Base-by-base conservation (phyloP, 2,113 vertebrate species). In the Prunella fulvescens region DNA sequence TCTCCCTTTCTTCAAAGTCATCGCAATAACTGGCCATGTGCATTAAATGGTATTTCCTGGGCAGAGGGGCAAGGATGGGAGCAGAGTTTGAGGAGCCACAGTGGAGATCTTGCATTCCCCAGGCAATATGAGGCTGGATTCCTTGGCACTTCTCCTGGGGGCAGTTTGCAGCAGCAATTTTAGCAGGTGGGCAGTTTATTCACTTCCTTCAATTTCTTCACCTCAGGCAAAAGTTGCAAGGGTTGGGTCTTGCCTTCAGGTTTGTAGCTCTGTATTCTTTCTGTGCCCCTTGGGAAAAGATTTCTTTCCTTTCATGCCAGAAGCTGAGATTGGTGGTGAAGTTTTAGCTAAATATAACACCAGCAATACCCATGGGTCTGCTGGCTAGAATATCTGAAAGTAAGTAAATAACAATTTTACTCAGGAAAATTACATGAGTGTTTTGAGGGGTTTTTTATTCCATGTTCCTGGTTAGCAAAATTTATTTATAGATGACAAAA, bases 21-120 rank as follows among this genome's bases (percentile, higher is more conserved):
- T 35, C 0, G 0, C 29, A 17, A 19, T 58, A 70, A 62, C 44
- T 5, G 31, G 19, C 3, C 54, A 39, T 0, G 0, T 40, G 44
- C 12, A 80, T 31, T 12, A 86, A 62, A 44, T 71, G 44, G 6
- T 37, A 69, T 79, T 81, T 95, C 65, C n/a, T 76, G 62, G 20
- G 48, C 37, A 53, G 66, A 81, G 54, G 24, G 23, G 7, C 26
- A 72, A 25, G 45, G n/a, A 28, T 48, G n/a, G 44, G 19, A 91
- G 19, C 65, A 82, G 70, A 67, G 31, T 76, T 9, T 69, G 70
- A 84, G 40, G 31, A 57, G 13, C 44, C 53, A 35, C 2, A 1
- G 40, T 3, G 4, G 25, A 74, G 44, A 19, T 56, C 28, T 67
- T 76, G 31, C 28, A 8, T 40, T 51, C 44, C 18, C 20, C 2